These are phyloP conservation scores for Drosophila demipolita DNA, from an alignment of 2,888 invertebrate genomes.

Conservation along the genomic window DNA sequence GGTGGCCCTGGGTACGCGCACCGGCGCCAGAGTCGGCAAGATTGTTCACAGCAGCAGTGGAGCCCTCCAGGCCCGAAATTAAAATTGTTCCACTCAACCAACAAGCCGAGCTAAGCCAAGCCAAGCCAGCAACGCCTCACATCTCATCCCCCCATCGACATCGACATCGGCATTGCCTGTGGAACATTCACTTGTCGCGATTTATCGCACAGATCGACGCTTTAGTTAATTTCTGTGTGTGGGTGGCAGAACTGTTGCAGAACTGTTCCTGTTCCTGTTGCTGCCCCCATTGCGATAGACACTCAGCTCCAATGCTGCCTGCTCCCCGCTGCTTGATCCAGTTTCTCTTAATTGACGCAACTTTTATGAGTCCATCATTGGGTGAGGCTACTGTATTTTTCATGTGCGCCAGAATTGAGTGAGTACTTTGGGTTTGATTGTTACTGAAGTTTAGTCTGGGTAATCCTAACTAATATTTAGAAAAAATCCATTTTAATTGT, in stretches of 20 bases:
- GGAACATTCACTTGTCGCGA: conserved; percentile 67
- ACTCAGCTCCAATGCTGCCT: neutral
- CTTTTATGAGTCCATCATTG: conserved; percentile 64
- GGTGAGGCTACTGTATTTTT: conserved; percentile 60
- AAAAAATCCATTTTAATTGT: neutral
- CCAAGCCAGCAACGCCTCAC: conserved; percentile 2
- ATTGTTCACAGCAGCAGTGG: conserved; percentile 49
- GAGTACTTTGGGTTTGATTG: conserved; percentile 68
- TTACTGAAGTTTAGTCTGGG: conserved; percentile 12
- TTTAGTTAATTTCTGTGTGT: conserved; percentile 74
- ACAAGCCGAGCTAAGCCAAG: neutral
- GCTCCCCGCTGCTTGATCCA: conserved; percentile 46
- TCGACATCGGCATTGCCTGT: neutral
- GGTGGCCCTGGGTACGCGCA: conserved; percentile 52
- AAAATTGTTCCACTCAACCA: conserved; percentile 57
- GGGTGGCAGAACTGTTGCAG: conserved; percentile 55
- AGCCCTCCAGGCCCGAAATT: conserved; percentile 47
- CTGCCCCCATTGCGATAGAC: conserved; percentile 1
- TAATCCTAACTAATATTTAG: neutral
- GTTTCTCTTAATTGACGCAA: conserved; percentile 73
- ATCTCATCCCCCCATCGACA: conserved; percentile 1
- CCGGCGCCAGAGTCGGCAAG: conserved; percentile 71
- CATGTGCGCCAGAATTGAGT: conserved; percentile 54
- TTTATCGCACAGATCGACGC: conserved; percentile 76
- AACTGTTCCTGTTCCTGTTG: neutral